These are phyloP conservation scores for Antedon bifida DNA, from an alignment of 35 echinoderm and acorn worm species.

Conservation along the genomic window DNA sequence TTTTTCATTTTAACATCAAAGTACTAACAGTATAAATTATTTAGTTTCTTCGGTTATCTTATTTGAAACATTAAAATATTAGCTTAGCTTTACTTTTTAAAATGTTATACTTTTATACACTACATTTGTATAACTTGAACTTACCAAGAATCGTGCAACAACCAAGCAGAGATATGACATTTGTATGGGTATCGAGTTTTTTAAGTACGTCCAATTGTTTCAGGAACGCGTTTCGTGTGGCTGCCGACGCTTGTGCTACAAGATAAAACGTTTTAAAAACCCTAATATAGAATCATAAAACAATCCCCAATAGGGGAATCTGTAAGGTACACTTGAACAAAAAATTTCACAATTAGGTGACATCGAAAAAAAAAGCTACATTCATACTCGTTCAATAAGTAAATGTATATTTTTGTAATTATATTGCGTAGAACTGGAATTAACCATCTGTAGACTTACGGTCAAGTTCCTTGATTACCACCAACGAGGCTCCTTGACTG, in stretches of 20 bases:
- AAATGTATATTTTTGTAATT: too few relatives aligned
- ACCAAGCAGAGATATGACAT: slow-evolving; percentile 58
- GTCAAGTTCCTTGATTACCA: slow-evolving; percentile 39
- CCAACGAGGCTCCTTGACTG: slow-evolving; percentile 22
- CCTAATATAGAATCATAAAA: not conserved
- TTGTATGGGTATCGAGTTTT: slow-evolving; percentile 54
- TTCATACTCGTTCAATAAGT: too few relatives aligned
- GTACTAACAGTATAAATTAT: too few relatives aligned
- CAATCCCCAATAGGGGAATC: not conserved
- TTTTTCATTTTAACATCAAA: too few relatives aligned
- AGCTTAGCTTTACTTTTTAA: not conserved
- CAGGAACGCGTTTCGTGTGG: slow-evolving; percentile 31
- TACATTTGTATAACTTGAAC: slow-evolving; percentile 4
- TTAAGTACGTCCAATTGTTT: slow-evolving; percentile 66
- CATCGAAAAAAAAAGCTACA: too few relatives aligned
- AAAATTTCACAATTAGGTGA: too few relatives aligned
- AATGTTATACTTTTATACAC: too few relatives aligned
- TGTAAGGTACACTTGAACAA: too few relatives aligned
- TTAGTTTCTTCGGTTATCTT: too few relatives aligned
- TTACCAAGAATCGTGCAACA: slow-evolving; percentile 69
- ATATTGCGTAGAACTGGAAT: too few relatives aligned
- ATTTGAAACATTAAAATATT: not conserved
- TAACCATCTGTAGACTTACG: slow-evolving; percentile 13
- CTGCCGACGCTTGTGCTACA: slow-evolving; percentile 8
- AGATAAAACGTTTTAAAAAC: not conserved